A percentile compares a stretch with the other conserved stretches of the same genome.
Conservation (phyloP, 1,140 invertebrate genomes). For the Mactra quadrangularis region DNA sequence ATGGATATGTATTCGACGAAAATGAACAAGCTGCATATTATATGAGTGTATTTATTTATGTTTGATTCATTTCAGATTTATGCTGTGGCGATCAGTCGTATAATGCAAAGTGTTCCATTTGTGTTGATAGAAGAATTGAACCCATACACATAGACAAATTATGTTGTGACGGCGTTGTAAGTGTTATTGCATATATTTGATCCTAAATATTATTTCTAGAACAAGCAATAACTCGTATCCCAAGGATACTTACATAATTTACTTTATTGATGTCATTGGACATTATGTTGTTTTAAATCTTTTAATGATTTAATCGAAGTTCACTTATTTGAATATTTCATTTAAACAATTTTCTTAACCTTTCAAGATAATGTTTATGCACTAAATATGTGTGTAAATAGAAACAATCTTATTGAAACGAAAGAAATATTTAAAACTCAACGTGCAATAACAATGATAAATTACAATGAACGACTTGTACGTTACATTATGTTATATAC, state of each 20-base stretch:
- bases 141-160: background rate
- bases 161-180: constrained; percentile 15
- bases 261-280: background rate
- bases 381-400: no score
- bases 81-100: background rate
- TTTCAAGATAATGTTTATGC: no score
- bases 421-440: no score
- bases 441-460: no score
- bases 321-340: background rate
- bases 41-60: no score
- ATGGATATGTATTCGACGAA: no score
- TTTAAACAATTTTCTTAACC: no score
- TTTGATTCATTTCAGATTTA: background rate
- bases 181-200: background rate
- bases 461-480: no score
- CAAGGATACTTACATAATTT: background rate
- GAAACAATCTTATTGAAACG: no score
- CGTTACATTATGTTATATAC: no score
- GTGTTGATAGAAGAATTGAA: background rate
- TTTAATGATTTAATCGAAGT: background rate
- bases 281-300: background rate
- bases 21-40: no score
- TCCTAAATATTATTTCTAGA: background rate
- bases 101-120: constrained; percentile 5
- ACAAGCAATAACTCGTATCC: background rate